phyloP scores from a whole-genome alignment of 2,888 invertebrate genomes.

The Apoderus coryli region DNA sequence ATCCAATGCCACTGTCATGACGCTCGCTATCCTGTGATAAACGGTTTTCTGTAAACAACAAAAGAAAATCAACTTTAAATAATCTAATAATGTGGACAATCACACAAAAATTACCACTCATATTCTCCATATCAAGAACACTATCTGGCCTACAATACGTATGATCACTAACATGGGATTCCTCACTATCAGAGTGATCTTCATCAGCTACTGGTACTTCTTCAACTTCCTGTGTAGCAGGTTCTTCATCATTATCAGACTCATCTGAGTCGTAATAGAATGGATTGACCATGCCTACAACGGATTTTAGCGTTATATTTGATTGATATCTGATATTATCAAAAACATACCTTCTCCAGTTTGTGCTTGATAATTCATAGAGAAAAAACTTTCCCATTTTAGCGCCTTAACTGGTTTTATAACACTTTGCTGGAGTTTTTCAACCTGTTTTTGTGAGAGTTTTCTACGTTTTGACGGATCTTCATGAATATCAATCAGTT shows the following conservation, averaged over 20 bases:
- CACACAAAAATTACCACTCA: too few relatives aligned
- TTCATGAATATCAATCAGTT: too few relatives aligned
- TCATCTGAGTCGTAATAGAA: conserved; percentile 16
- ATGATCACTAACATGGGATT: neutral
- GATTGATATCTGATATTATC: too few relatives aligned
- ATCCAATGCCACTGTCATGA: too few relatives aligned
- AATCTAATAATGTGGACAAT: too few relatives aligned
- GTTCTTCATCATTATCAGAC: neutral
- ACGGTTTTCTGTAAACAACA: too few relatives aligned
- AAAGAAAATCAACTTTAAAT: too few relatives aligned
- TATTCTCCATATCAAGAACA: too few relatives aligned
- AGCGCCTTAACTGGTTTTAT: conserved; percentile 15
- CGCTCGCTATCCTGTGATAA: too few relatives aligned
- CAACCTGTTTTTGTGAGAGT: conserved; percentile 17
- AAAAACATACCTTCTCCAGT: conserved; percentile 20
- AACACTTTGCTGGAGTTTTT: conserved; percentile 16
- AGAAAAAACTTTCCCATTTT: conserved; percentile 22
- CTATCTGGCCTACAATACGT: too few relatives aligned
- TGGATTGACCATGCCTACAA: conserved; percentile 14
- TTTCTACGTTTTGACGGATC: conserved; percentile 18
- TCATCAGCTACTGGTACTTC: neutral
- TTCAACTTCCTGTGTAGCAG: neutral
- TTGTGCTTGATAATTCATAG: conserved; percentile 20
- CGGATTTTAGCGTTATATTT: too few relatives aligned
- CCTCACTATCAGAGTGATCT: too few relatives aligned